Evolutionary conservation across 2,888 invertebrate genomes (phyloP).

Genomic region (Drosophila limbata): DNA sequence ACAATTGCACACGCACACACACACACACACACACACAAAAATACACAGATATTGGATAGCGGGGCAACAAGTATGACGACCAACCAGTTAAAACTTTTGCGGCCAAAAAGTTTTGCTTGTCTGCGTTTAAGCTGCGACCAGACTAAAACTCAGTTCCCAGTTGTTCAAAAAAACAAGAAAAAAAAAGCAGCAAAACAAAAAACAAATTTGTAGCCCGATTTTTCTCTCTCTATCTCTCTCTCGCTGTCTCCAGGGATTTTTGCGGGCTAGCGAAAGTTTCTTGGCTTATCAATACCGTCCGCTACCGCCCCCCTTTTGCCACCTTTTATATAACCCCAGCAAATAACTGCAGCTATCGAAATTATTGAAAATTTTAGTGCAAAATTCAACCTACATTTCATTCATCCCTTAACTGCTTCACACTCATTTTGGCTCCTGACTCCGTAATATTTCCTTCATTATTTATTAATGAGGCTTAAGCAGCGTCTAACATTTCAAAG

Average conservation of each 20-base stretch:
- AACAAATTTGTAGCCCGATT: constrained; percentile 48
- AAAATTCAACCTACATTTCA: constrained; percentile 10
- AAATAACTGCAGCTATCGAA: constrained; percentile 31
- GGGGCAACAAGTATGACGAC: constrained; percentile 63
- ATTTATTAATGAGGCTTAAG: constrained; percentile 82
- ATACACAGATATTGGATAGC: constrained; percentile 12
- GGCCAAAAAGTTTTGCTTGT: constrained; percentile 74
- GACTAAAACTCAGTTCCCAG: constrained; percentile 48
- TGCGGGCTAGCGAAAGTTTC: constrained; percentile 59
- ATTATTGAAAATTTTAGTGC: constrained; percentile 49
- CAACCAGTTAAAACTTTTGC: constrained; percentile 72
- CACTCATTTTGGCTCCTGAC: constrained; percentile 16
- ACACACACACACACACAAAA: constrained; percentile 10
- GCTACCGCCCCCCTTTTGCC: not conserved
- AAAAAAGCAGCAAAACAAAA: constrained; percentile 42
- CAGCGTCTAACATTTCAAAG: constrained; percentile 79
- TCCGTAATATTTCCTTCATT: constrained; percentile 67
- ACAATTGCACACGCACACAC: constrained; percentile 8
- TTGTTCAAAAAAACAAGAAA: constrained; percentile 20
- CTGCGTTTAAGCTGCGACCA: constrained; percentile 76
- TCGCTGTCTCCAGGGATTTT: constrained; percentile 33
- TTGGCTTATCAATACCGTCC: constrained; percentile 73
- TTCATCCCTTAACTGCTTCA: too few species aligned
- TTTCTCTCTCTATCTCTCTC: not conserved
- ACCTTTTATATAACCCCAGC: constrained; percentile 21